These are phyloP conservation scores for Drosophila quinaria DNA, from an alignment of 2,888 invertebrate genomes.

Conservation along the genomic window DNA sequence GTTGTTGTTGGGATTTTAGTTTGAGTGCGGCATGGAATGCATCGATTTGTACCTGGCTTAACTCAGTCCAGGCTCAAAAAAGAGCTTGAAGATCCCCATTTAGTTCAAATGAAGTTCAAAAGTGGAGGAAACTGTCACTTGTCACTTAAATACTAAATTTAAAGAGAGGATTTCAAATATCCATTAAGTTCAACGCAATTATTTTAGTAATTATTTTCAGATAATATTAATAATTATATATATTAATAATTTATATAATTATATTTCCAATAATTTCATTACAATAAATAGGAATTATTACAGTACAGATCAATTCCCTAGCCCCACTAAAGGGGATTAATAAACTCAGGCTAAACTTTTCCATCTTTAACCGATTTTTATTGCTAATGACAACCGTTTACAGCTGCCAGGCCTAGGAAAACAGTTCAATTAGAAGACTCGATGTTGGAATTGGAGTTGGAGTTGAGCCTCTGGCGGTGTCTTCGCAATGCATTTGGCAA, in stretches of 20 bases:
- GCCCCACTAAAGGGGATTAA: background rate
- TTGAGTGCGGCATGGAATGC: conserved; percentile 15
- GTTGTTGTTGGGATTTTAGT: conserved; percentile 24
- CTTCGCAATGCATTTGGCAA: conserved; percentile 61
- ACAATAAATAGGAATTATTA: too few relatives aligned
- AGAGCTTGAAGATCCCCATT: conserved; percentile 35
- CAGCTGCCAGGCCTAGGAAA: conserved; percentile 58
- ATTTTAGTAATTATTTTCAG: too few relatives aligned
- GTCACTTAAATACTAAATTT: background rate
- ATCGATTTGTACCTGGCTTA: conserved; percentile 40
- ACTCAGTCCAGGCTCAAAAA: conserved; percentile 15
- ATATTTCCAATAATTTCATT: too few relatives aligned
- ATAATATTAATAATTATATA: too few relatives aligned
- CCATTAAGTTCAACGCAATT: too few relatives aligned
- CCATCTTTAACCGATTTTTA: conserved; percentile 23
- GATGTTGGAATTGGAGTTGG: background rate
- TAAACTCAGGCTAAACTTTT: background rate
- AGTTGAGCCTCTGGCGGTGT: conserved; percentile 40
- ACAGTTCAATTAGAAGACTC: conserved; percentile 71
- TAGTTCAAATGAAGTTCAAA: conserved; percentile 22
- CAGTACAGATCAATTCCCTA: background rate
- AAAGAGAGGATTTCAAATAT: too few relatives aligned
- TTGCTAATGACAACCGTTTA: conserved; percentile 70
- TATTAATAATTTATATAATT: too few relatives aligned
- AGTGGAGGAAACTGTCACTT: background rate